These are phyloP conservation scores for Bactericera cockerelli DNA, from an alignment of 1,140 invertebrate species.

Conservation along the genomic window DNA sequence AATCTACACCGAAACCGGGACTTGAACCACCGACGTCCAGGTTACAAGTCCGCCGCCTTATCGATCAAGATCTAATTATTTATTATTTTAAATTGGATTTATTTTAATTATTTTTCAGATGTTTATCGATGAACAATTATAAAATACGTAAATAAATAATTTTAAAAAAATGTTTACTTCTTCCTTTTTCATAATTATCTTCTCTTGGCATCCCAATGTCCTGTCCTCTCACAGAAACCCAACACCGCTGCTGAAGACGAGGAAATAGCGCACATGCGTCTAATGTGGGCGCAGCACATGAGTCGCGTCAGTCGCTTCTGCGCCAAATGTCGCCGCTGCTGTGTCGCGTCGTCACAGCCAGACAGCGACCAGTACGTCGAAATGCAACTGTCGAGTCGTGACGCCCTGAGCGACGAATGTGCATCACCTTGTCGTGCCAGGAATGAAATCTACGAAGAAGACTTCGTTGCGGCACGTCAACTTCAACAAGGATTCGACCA, in stretches of 20 bases:
- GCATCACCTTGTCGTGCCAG: not conserved
- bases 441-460: not conserved
- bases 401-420: not conserved
- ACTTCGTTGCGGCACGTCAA: not conserved
- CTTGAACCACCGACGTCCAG: no score
- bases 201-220: no score
- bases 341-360: not conserved
- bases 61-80: no score
- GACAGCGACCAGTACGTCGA: not conserved
- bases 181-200: no score
- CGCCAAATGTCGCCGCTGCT: not conserved
- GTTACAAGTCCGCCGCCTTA: no score
- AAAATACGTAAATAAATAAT: no score
- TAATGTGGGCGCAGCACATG: constrained; percentile 23
- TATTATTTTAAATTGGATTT: no score
- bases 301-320: constrained; percentile 16
- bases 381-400: not conserved
- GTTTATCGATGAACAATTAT: no score
- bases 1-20: no score
- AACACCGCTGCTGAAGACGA: constrained; percentile 19
- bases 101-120: no score
- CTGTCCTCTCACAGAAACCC: no score
- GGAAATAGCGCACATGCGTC: constrained; percentile 22
- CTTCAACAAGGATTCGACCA: not conserved
- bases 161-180: no score